A percentile compares a stretch with the other conserved stretches of the same genome.
phyloP scores from a whole-genome alignment of 2,797 vertebrate genomes.

The Hydrocynus forskahlii region DNA sequence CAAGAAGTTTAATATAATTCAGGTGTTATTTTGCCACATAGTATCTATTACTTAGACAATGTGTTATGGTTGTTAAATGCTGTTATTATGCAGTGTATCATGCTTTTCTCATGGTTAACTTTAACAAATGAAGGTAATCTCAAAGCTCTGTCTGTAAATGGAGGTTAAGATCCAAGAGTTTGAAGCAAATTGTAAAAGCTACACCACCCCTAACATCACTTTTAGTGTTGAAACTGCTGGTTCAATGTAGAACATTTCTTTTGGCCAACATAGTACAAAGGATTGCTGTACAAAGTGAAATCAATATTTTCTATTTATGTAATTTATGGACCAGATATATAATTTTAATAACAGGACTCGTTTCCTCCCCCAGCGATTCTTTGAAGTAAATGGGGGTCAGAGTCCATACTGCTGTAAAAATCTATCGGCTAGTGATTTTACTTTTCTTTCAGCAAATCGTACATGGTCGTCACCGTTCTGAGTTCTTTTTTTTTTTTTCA shows the following conservation, averaged over 20 bases:
- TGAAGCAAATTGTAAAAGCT: slow-evolving; percentile 24
- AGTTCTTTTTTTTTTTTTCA: slow-evolving; percentile 52
- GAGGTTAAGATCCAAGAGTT: slow-evolving; percentile 4
- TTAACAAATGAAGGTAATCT: slow-evolving; percentile 15
- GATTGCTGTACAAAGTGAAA: slow-evolving; percentile 46
- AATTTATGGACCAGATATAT: slow-evolving; percentile 77
- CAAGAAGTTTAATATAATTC: slow-evolving; percentile 50
- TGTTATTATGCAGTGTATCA: slow-evolving; percentile 35
- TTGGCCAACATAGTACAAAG: slow-evolving; percentile 34
- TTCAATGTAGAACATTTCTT: slow-evolving; percentile 21
- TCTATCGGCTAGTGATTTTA: slow-evolving; percentile 75
- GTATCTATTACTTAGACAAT: slow-evolving; percentile 43
- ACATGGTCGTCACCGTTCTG: slow-evolving; percentile 70
- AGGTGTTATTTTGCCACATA: slow-evolving; percentile 50
- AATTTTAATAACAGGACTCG: slow-evolving; percentile 66
- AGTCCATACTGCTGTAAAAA: slow-evolving; percentile 79
- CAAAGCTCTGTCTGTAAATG: slow-evolving; percentile 20
- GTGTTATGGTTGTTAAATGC: slow-evolving; percentile 40
- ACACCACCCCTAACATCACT: slow-evolving; percentile 17
- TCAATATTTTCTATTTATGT: slow-evolving; percentile 73
- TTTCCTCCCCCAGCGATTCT: slow-evolving; percentile 64
- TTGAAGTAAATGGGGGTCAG: slow-evolving; percentile 64
- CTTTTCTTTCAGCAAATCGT: slow-evolving; percentile 74
- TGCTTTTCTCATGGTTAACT: slow-evolving; percentile 19
- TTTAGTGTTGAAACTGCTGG: slow-evolving; percentile 34